Evolutionary conservation across 1,140 invertebrate genomes (phyloP).

Genomic region (Hypsibius dujardini): DNA sequence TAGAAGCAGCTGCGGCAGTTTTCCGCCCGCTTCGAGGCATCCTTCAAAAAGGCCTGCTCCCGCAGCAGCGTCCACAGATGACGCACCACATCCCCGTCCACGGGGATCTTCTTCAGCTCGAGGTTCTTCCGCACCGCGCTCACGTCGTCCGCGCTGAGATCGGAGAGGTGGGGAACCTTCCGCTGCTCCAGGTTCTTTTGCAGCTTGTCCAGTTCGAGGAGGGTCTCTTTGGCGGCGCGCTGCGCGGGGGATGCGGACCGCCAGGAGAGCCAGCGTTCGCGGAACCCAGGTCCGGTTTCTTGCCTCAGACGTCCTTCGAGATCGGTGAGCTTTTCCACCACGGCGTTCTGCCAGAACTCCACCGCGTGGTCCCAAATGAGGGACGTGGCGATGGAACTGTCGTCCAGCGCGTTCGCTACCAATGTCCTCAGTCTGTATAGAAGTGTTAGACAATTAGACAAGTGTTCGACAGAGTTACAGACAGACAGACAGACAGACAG

Average conservation of each 20-base stretch:
- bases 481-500: no score
- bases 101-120: constrained; percentile 53
- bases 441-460: no score
- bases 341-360: constrained; percentile 8
- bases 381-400: neutral
- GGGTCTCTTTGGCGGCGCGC: neutral
- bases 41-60: constrained; percentile 59
- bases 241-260: neutral
- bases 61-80: constrained; percentile 39
- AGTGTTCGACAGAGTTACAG: no score
- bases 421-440: neutral
- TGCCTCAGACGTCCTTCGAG: neutral
- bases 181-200: neutral
- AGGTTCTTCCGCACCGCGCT: constrained; percentile 79
- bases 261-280: neutral
- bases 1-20: constrained; percentile 82
- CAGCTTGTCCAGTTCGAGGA: neutral
- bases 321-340: neutral
- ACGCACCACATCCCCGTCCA: constrained; percentile 48
- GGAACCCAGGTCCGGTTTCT: neutral
- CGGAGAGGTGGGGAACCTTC: constrained; percentile 33
- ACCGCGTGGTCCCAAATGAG: constrained; percentile 4
- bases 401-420: neutral
- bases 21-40: constrained; percentile 56
- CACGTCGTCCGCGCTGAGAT: constrained; percentile 66